A percentile compares a stretch with the other conserved stretches of the same genome.
Evolutionary conservation across 2,888 invertebrate species (phyloP).

Genomic region (Acanthacorydalis orientalis): DNA sequence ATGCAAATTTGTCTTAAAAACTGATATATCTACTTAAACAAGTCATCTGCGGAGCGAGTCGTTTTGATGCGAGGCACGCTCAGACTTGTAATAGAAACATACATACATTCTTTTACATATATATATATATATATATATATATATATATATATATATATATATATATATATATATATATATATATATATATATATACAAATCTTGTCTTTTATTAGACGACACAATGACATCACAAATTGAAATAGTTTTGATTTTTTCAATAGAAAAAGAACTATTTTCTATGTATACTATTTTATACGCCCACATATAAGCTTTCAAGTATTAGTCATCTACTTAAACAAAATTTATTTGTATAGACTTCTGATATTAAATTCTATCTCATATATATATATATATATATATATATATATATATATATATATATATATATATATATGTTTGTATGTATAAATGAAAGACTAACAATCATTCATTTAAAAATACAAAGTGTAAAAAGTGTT

Average conservation of each 20-base stretch:
- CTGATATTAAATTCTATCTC: no score
- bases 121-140: not conserved
- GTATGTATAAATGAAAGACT: constrained; percentile 11
- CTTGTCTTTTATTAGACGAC: not conserved
- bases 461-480: no score
- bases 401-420: constrained; percentile 5
- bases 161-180: not conserved
- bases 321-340: not conserved
- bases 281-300: not conserved
- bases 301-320: not conserved
- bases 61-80: not conserved
- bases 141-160: not conserved
- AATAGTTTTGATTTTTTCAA: no score
- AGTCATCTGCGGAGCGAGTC: not conserved
- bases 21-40: not conserved
- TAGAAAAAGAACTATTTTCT: no score
- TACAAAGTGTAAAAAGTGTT: no score
- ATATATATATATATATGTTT: constrained; percentile 6
- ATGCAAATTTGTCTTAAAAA: constrained; percentile 3
- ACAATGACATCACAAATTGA: no score
- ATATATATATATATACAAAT: not conserved
- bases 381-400: constrained; percentile 1
- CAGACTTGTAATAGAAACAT: not conserved
- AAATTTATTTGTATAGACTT: constrained; percentile 1
- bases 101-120: not conserved